Evolutionary conservation across 2,888 invertebrate species (phyloP), one percentile per base, ranked within the genome.

Genomic region (Pilophorus perplexus): DNA sequence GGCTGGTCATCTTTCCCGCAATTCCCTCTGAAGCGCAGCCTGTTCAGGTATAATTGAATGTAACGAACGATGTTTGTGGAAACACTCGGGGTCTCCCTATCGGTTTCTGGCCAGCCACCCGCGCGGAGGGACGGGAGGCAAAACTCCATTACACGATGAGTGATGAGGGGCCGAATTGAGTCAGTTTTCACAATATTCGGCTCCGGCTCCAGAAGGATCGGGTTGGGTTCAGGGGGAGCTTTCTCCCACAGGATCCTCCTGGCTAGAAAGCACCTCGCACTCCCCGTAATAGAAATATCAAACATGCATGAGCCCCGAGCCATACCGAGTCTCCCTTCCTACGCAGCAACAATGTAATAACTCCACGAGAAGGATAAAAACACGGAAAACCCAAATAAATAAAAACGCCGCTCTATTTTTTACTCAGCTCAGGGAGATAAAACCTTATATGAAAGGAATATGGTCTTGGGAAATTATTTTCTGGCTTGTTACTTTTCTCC

Each of bases 281-380:
- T 62, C 62, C 14, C 62, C 62, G 46, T 62, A 62, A 62, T 62
- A 62, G 62, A 62, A 62, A 62, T 62, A 62, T 62, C 62, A 62
- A 62, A 62, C 62, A 62, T 62, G 62, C 62, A 62, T 62, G 62
- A 62, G 46, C 48, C 28, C 33, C 33, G 62, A 44, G 46, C 28
- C 62, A 37, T 62, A 48, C 27, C 38, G 18, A 20, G 20, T 18
- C 37, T 33, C 37, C 38, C 20, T 38, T 27, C 27, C 27, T 25
- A 37, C 37, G 23, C 22, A 55, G 55, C 55, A 55, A 55, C 55
- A 55, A 55, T 55, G 55, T 55, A 55, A 55, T 55, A 55, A 55
- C 55, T 55, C 55, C 22, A 6, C 12, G 33, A 33, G 33, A 33
- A 12, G 33, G 33, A 33, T 8, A 33, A 33, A 33, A 33, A 12